These are phyloP conservation scores for Dromaius novaehollandiae DNA, from an alignment of 2,113 vertebrate genomes.

Conservation along the genomic window DNA sequence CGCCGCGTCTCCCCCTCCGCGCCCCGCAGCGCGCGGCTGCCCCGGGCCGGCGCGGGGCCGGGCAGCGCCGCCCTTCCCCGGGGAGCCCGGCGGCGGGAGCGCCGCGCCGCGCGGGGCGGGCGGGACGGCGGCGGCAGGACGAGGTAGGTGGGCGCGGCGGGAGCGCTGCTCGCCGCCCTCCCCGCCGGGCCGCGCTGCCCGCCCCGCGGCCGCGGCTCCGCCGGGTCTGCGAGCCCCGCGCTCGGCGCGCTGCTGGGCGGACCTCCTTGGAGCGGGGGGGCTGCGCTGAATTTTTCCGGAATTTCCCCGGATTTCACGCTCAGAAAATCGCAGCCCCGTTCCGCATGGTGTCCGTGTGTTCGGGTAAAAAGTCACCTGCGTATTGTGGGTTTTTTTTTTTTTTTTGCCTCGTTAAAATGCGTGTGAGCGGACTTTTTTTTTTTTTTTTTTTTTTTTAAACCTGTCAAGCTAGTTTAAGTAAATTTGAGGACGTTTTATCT, in stretches of 20 bases:
- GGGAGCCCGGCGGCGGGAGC: no score
- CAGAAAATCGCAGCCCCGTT: not conserved
- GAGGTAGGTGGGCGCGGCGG: no score
- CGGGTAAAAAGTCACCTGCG: slow-evolving; percentile 8
- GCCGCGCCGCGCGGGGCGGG: no score
- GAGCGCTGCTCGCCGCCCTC: no score
- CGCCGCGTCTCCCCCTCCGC: no score
- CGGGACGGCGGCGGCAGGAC: no score
- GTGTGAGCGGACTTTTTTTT: not conserved
- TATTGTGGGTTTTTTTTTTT: not conserved
- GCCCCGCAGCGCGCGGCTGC: no score
- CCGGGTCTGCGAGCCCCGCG: no score
- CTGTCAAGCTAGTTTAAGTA: slow-evolving; percentile 49
- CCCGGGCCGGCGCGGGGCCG: no score
- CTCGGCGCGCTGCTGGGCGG: not conserved
- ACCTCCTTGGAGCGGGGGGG: not conserved
- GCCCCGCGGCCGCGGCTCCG: no score
- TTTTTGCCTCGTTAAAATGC: slow-evolving; percentile 5
- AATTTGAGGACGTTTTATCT: slow-evolving; percentile 66
- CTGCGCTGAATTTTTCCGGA: not conserved
- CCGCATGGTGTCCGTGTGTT: slow-evolving; percentile 28
- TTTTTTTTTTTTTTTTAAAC: not conserved
- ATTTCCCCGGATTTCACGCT: not conserved
- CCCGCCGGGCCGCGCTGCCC: no score
- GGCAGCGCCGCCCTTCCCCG: no score